These are phyloP conservation scores for Oncorhynchus masou DNA, from an alignment of 2,113 vertebrate species.

Conservation along the genomic window DNA sequence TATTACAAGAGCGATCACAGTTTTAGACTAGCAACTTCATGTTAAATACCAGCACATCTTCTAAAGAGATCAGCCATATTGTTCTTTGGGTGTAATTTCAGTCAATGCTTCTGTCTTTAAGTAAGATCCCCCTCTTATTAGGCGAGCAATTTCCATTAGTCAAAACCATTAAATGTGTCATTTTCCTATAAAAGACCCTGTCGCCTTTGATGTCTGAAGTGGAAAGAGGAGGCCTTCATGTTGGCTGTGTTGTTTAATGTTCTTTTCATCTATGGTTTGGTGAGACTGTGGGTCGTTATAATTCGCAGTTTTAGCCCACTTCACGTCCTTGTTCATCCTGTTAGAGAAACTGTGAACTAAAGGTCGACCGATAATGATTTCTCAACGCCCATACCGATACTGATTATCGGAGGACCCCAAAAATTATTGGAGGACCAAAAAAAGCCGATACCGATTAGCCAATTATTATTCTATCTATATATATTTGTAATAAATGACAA, in stretches of 20 bases:
- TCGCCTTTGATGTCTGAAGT: background rate
- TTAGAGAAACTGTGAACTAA: conserved; percentile 28
- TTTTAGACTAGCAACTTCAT: too few species aligned
- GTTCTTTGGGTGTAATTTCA: background rate
- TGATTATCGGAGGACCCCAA: too few species aligned
- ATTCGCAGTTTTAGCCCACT: conserved; percentile 24
- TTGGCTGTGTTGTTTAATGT: conserved; percentile 16
- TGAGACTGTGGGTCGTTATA: conserved; percentile 25
- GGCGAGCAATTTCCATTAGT: background rate
- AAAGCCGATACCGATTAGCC: too few species aligned
- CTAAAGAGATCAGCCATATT: background rate
- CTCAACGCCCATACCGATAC: too few species aligned
- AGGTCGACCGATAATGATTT: conserved; percentile 38
- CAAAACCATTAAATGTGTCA: background rate
- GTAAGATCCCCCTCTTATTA: background rate
- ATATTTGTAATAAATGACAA: too few species aligned
- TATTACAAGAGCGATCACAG: too few species aligned
- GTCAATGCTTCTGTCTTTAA: background rate
- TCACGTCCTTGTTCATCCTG: conserved; percentile 53
- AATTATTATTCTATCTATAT: too few species aligned
- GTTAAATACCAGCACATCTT: background rate
- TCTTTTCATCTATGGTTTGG: conserved; percentile 1
- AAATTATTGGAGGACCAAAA: too few species aligned
- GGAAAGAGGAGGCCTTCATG: background rate
- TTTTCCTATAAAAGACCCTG: background rate